These are phyloP conservation scores for Strix uralensis DNA, from an alignment of 2,113 vertebrate genomes.

Conservation along the genomic window DNA sequence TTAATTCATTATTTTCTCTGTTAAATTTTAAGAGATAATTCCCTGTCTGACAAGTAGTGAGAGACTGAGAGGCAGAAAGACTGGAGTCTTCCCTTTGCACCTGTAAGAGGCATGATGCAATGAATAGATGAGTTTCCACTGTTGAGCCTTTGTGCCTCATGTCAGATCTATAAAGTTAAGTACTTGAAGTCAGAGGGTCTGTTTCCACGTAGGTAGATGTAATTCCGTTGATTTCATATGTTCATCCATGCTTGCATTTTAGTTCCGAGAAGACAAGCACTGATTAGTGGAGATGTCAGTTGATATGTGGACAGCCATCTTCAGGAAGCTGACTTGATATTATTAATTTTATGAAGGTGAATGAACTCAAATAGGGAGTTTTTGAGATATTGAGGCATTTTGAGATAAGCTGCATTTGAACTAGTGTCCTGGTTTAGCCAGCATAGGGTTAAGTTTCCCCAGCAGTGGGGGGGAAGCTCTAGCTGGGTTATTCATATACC, in stretches of 20 bases:
- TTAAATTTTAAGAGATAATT: neutral
- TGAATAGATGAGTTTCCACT: neutral
- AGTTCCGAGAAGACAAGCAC: neutral
- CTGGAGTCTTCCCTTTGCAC: neutral
- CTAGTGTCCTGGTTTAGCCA: too few species aligned
- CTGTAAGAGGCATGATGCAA: neutral
- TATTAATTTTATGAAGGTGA: neutral
- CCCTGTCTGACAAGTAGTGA: neutral
- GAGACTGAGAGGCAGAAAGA: neutral
- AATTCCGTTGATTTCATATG: neutral
- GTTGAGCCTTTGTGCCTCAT: neutral
- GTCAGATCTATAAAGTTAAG: neutral
- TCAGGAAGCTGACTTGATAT: neutral
- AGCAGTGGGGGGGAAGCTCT: too few species aligned
- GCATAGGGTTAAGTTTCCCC: too few species aligned
- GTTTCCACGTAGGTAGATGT: neutral
- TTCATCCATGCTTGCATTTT: neutral
- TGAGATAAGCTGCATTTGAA: neutral
- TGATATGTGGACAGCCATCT: neutral
- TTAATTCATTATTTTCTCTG: neutral
- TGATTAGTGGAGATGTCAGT: neutral
- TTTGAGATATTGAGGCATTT: neutral
- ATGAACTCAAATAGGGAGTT: neutral
- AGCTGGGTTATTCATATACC: too few species aligned
- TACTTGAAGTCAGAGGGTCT: neutral